A percentile compares a stretch with the other conserved stretches of the same genome.
phyloP scores from a whole-genome alignment of 92 coral and sea anemone species.

The Hydrozoanthus gracilis region DNA sequence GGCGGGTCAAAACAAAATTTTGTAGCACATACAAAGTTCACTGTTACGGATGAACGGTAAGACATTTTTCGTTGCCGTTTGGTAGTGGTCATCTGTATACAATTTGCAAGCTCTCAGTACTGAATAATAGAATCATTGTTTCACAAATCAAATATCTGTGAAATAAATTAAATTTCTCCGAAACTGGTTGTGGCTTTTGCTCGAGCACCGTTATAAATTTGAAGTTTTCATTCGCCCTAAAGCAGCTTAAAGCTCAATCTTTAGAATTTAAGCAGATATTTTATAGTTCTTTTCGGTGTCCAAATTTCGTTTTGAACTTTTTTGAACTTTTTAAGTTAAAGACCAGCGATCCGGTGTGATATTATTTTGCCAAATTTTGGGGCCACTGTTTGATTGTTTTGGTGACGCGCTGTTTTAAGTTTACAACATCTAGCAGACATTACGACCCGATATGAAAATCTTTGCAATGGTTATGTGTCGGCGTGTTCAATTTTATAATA shows the following conservation, averaged over 20 bases:
- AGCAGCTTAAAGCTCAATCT: conserved; percentile 52
- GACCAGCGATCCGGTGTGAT: neutral
- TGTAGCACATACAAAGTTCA: neutral
- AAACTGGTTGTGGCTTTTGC: conserved; percentile 29
- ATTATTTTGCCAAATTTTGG: neutral
- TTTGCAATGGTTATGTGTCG: neutral
- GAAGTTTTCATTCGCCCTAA: conserved; percentile 45
- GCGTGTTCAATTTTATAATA: neutral
- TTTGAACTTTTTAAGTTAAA: neutral
- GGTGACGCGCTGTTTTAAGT: neutral
- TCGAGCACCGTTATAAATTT: conserved; percentile 48
- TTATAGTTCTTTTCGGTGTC: conserved; percentile 23
- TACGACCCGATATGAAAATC: neutral
- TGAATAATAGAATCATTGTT: conserved; percentile 2
- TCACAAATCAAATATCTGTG: conserved; percentile 17
- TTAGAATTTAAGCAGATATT: conserved; percentile 21
- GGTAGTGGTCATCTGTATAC: conserved; percentile 47
- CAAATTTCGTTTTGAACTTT: conserved; percentile 22
- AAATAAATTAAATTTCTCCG: conserved; percentile 24
- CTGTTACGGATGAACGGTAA: neutral
- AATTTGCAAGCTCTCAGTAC: conserved; percentile 24
- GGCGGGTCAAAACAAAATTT: conserved; percentile 40
- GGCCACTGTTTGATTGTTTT: neutral
- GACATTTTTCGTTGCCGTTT: conserved; percentile 48
- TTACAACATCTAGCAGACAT: neutral